Evolutionary conservation across 2,888 invertebrate species (phyloP).

Genomic region (Euplexia lucipara): DNA sequence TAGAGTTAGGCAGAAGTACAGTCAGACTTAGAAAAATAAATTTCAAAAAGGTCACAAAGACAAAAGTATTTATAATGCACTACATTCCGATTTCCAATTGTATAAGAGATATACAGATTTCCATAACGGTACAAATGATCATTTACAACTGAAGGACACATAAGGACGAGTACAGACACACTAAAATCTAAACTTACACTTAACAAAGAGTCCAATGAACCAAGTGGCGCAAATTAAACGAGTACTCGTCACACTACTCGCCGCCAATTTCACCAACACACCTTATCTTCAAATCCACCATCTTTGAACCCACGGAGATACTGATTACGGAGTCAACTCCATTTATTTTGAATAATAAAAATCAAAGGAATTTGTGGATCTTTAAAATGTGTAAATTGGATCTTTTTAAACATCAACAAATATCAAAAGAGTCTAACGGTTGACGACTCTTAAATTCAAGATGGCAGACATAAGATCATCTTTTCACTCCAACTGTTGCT

Average conservation of each 20-base stretch:
- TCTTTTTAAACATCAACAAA: neutral
- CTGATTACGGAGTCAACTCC: neutral
- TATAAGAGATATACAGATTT: slow-evolving; percentile 12
- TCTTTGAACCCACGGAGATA: slow-evolving; percentile 37
- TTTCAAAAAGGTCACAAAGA: neutral
- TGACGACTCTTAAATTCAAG: slow-evolving; percentile 40
- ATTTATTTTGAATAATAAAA: neutral
- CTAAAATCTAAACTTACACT: slow-evolving; percentile 79
- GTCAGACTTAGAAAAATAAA: neutral
- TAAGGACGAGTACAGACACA: slow-evolving; percentile 82
- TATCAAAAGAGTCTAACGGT: slow-evolving; percentile 4
- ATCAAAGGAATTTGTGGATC: neutral
- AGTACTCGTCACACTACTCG: slow-evolving; percentile 86
- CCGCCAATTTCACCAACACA: slow-evolving; percentile 72
- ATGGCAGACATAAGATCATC: slow-evolving; percentile 59
- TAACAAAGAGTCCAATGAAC: slow-evolving; percentile 79
- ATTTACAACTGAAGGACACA: slow-evolving; percentile 68
- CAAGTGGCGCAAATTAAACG: slow-evolving; percentile 87
- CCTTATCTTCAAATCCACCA: slow-evolving; percentile 60
- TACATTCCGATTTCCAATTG: neutral
- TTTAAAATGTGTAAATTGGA: neutral
- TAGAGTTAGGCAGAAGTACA: neutral
- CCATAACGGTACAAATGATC: slow-evolving; percentile 22
- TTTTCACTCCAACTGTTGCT: slow-evolving; percentile 48
- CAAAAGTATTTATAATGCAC: neutral